A percentile compares a stretch with the other conserved stretches of the same genome.
Conservation (phyloP, 2,113 vertebrate species). For the Paratilapia polleni region DNA sequence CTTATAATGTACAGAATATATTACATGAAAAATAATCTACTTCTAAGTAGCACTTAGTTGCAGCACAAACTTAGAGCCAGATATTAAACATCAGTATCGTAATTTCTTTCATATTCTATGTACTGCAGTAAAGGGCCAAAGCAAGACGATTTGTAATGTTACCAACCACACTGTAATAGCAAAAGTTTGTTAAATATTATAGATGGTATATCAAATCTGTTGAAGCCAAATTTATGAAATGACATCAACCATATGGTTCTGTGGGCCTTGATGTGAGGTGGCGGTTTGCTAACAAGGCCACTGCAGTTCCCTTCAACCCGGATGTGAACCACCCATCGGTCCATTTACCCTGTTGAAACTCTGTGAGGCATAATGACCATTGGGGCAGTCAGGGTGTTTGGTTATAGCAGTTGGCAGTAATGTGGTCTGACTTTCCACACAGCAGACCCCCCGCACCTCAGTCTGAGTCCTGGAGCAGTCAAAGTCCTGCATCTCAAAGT, state of each 20-base stretch:
- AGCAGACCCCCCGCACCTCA: constrained; percentile 35
- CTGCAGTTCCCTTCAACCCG: constrained; percentile 59
- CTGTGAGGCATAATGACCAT: constrained; percentile 65
- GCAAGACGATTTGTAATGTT: neutral
- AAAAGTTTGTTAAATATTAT: neutral
- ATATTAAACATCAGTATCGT: neutral
- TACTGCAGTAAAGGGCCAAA: neutral
- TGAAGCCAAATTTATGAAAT: neutral
- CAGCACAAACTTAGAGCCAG: neutral
- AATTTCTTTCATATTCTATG: neutral
- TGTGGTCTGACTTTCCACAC: constrained; percentile 65
- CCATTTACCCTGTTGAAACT: constrained; percentile 66
- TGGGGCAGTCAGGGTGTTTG: constrained; percentile 43
- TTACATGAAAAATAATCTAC: neutral
- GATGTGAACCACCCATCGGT: constrained; percentile 65
- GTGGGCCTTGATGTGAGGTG: neutral
- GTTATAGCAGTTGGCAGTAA: constrained; percentile 63
- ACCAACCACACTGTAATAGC: neutral
- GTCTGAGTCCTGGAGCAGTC: constrained; percentile 59
- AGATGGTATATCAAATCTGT: neutral
- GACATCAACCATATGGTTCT: neutral
- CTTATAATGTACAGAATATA: neutral
- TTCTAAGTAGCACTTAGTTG: neutral
- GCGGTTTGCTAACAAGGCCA: neutral
- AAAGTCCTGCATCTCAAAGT: constrained; percentile 69